Conservation (phyloP, 2,113 vertebrate genomes). For the Barbus barbus region DNA sequence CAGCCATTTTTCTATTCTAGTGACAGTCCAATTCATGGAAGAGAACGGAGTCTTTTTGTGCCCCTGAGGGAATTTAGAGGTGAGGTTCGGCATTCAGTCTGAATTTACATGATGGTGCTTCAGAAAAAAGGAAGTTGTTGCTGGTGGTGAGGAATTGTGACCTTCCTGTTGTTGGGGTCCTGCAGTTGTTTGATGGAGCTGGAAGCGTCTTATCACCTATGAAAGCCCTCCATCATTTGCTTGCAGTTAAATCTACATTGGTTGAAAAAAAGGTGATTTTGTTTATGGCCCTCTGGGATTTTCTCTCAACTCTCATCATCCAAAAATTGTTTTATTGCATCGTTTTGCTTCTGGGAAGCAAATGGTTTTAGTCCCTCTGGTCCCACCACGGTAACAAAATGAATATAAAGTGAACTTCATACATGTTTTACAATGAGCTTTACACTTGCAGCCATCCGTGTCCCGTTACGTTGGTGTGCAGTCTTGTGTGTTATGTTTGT, state of each 20-base stretch:
- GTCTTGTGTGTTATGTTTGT: slow-evolving; percentile 35
- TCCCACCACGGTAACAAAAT: too few species aligned
- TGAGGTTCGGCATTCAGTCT: not conserved
- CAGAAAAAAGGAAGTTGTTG: not conserved
- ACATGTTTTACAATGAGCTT: not conserved
- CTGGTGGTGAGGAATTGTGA: slow-evolving; percentile 1
- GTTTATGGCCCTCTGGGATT: not conserved
- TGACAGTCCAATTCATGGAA: slow-evolving; percentile 23
- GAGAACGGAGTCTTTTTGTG: slow-evolving; percentile 29
- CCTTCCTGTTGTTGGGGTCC: slow-evolving; percentile 16
- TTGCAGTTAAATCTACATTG: slow-evolving; percentile 18
- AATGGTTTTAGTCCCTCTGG: not conserved
- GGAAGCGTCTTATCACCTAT: not conserved
- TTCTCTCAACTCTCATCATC: not conserved
- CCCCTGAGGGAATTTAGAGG: slow-evolving; percentile 2
- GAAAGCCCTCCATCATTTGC: slow-evolving; percentile 21
- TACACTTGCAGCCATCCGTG: not conserved
- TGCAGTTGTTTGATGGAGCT: not conserved
- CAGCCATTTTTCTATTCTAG: slow-evolving; percentile 47
- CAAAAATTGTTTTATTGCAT: not conserved
- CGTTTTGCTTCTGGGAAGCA: not conserved
- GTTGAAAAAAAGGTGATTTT: not conserved
- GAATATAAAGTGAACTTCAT: not conserved
- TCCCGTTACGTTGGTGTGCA: not conserved
- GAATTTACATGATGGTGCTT: slow-evolving; percentile 18